Conservation (phyloP, 1,140 invertebrate species). For the Drosophila nannoptera region DNA sequence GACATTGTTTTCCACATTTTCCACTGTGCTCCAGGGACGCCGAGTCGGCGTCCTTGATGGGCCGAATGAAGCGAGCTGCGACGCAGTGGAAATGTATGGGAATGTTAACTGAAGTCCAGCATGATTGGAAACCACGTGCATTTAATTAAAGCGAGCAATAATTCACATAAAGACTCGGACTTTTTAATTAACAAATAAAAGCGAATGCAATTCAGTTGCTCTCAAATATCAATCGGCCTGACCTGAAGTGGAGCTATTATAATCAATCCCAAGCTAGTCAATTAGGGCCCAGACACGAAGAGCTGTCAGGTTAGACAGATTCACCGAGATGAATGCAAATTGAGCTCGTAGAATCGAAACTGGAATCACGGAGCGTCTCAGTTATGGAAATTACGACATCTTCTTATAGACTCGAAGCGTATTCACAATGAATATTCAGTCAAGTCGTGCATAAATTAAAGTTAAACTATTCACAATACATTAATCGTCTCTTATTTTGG, state of each 20-base stretch:
- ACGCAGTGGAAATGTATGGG: slow-evolving; percentile 7
- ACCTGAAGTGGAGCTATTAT: too few species aligned
- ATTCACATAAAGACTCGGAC: neutral
- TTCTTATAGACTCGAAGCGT: neutral
- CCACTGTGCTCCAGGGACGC: neutral
- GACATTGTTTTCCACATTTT: neutral
- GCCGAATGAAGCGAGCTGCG: slow-evolving; percentile 26
- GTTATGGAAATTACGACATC: too few species aligned
- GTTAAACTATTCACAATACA: too few species aligned
- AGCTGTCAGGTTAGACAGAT: neutral
- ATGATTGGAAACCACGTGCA: slow-evolving; percentile 17
- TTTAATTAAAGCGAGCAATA: slow-evolving; percentile 37
- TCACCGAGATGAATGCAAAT: slow-evolving; percentile 25
- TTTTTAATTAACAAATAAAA: slow-evolving; percentile 2
- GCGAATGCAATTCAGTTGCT: neutral
- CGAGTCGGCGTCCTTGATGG: neutral
- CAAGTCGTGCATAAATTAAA: too few species aligned
- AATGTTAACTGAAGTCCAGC: slow-evolving; percentile 6
- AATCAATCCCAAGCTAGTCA: too few species aligned
- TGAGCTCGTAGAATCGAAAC: too few species aligned
- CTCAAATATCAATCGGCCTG: too few species aligned
- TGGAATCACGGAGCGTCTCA: too few species aligned
- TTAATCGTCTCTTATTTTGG: too few species aligned
- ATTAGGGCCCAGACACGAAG: neutral
- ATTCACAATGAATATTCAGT: neutral